Base-by-base conservation (phyloP, 2,113 vertebrate species). In the Gavia stellata region DNA sequence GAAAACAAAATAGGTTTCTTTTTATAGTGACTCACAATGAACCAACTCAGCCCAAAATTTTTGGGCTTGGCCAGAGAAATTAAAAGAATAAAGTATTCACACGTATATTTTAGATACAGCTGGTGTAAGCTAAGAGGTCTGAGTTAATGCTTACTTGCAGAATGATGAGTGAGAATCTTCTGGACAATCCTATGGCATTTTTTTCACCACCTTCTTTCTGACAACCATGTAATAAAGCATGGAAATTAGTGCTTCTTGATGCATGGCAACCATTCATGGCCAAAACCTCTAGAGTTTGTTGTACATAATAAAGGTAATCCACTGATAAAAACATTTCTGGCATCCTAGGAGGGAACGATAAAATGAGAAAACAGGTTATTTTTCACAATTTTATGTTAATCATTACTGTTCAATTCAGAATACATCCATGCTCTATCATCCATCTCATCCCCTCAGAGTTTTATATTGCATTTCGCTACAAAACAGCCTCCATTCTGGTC, bases 291-390 rank as follows among this genome's bases (percentile, higher is more conserved):
- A 70, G 73, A 42, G 31, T 23, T 47, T 81, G 55, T 47, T 82
- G 0, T n/a, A 6, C 0, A 0, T 9, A 44, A 38, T 13, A 23
- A 59, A 49, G 44, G 24, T 26, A 36, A 79, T 58, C 56, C 80
- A 28, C 20, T 52, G 24, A 23, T 87, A 42, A 87, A 66, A 42
- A 8, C 12, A 17, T 17, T 67, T 25, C 44, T 44, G 10, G 7
- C 1, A 6, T 19, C 42, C 68, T 31, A 17, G 52, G n/a, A 80
- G 59, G 65, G 44, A 47, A 71, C 0, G 1, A 31, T 14, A 9
- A 38, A 47, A 31, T 3, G 42, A 72, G 34, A 55, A 74, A 78
- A 5, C 18, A 63, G 17, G 15, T 23, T 44, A 18, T 44, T 88
- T 68, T 29, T 63, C 49, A 72, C n/a, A 28, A 25, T 21, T 75